Percentiles rank a stretch among this genome's conserved stretches.
phyloP scores from a whole-genome alignment of 2,888 invertebrate genomes.

The Zygothrica quintamaculata region DNA sequence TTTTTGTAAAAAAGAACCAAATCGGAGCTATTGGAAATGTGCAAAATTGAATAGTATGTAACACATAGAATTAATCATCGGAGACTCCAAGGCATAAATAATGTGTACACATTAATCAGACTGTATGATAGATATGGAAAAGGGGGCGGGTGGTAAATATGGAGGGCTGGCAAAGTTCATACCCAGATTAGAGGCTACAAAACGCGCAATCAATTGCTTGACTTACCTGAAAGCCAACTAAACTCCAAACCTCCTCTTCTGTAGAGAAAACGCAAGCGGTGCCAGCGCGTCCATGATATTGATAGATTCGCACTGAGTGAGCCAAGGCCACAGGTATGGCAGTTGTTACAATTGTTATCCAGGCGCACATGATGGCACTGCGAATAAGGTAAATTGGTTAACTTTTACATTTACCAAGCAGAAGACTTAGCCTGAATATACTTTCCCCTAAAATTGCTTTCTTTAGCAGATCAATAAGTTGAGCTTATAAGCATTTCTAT shows the following conservation, averaged over 20 bases:
- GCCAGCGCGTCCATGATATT: conserved; percentile 87
- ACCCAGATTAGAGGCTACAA: conserved; percentile 39
- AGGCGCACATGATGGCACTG: conserved; percentile 90
- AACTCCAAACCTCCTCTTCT: conserved; percentile 86
- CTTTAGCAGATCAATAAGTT: too few relatives aligned
- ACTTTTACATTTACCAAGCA: too few relatives aligned
- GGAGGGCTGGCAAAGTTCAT: background rate
- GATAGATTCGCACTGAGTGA: conserved; percentile 90
- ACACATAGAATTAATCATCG: too few relatives aligned
- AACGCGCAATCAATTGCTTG: conserved; percentile 42
- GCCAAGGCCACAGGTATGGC: conserved; percentile 92
- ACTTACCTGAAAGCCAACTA: conserved; percentile 84
- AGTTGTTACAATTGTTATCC: conserved; percentile 91
- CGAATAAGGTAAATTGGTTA: background rate
- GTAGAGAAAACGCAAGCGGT: conserved; percentile 89
- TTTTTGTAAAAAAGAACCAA: too few relatives aligned
- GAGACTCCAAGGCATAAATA: conserved; percentile 47
- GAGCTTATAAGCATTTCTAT: too few relatives aligned
- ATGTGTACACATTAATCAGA: conserved; percentile 49
- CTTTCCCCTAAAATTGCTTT: too few relatives aligned
- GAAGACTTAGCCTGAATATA: too few relatives aligned
- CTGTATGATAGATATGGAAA: background rate
- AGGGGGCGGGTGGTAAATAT: background rate
- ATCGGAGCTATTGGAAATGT: too few relatives aligned
- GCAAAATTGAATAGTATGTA: too few relatives aligned